These are phyloP conservation scores for Rachycentron canadum DNA, from an alignment of 2,797 vertebrate genomes.

Conservation along the genomic window DNA sequence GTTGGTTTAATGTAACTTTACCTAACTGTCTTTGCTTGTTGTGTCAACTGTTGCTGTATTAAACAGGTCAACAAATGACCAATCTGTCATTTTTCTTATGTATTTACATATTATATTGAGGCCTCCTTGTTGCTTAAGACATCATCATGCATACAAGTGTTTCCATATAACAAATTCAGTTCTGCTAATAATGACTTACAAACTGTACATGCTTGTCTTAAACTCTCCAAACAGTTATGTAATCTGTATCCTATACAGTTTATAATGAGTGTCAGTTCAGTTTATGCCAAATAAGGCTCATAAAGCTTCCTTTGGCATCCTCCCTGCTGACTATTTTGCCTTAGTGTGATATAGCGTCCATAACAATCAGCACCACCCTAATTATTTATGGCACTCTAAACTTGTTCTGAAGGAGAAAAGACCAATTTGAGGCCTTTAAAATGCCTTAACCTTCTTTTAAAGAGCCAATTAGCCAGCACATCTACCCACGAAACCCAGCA, in stretches of 20 bases:
- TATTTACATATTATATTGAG: background rate
- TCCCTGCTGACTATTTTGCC: slow-evolving; percentile 81
- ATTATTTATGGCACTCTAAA: slow-evolving; percentile 86
- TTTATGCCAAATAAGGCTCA: slow-evolving; percentile 75
- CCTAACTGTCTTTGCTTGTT: no score
- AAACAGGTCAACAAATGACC: slow-evolving; percentile 8
- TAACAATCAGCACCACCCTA: slow-evolving; percentile 85
- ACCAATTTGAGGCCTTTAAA: slow-evolving; percentile 87
- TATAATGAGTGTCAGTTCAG: slow-evolving; percentile 77
- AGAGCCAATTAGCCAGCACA: slow-evolving; percentile 86
- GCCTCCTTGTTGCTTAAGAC: slow-evolving; percentile 2
- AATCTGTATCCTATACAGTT: slow-evolving; percentile 58
- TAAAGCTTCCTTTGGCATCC: slow-evolving; percentile 76
- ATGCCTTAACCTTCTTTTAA: slow-evolving; percentile 86
- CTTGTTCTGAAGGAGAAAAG: slow-evolving; percentile 83
- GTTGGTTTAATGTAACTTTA: no score
- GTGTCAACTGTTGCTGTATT: background rate
- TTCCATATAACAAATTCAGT: slow-evolving; percentile 34
- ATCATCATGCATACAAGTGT: slow-evolving; percentile 32
- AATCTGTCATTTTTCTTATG: background rate
- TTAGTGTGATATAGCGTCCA: slow-evolving; percentile 80
- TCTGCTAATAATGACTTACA: slow-evolving; percentile 51
- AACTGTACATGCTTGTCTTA: slow-evolving; percentile 45
- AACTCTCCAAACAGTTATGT: slow-evolving; percentile 51
- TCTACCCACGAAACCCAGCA: slow-evolving; percentile 80